Evolutionary conservation across 1,140 invertebrate species (phyloP).

Genomic region (Globodera rostochiensis): DNA sequence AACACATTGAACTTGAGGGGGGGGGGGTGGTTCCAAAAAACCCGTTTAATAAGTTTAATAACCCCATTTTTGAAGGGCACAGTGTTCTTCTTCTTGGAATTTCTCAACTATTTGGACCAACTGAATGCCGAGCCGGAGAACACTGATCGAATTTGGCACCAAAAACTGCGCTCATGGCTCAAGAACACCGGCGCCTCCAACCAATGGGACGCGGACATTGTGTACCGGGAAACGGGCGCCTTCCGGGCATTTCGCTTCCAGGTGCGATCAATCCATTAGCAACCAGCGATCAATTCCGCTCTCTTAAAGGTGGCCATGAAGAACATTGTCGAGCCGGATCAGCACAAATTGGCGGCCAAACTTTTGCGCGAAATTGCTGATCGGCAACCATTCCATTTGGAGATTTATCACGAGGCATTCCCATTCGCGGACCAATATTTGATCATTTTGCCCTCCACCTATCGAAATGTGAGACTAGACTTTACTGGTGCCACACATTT

Average conservation of each 20-base stretch:
- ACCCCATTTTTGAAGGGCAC: conserved; percentile 53
- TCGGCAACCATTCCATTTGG: conserved; percentile 58
- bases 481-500: not conserved
- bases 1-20: not conserved
- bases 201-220: conserved; percentile 63
- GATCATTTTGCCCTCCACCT: conserved; percentile 66
- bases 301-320: conserved; percentile 60
- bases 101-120: conserved; percentile 62
- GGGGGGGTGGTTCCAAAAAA: not conserved
- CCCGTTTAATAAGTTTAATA: not conserved
- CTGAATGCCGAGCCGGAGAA: conserved; percentile 64
- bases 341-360: conserved; percentile 63
- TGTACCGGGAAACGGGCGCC: conserved; percentile 49
- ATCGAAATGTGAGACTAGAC: conserved; percentile 64
- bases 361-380: conserved; percentile 61
- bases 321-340: conserved; percentile 65
- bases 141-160: conserved; percentile 61
- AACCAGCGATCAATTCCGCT: not conserved
- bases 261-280: conserved; percentile 33
- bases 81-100: conserved; percentile 64
- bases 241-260: conserved; percentile 57
- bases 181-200: conserved; percentile 61
- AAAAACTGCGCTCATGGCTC: conserved; percentile 61
- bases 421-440: conserved; percentile 66
- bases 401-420: conserved; percentile 63